Conservation (phyloP, 2,797 vertebrate genomes). For the Forpus xanthops region DNA sequence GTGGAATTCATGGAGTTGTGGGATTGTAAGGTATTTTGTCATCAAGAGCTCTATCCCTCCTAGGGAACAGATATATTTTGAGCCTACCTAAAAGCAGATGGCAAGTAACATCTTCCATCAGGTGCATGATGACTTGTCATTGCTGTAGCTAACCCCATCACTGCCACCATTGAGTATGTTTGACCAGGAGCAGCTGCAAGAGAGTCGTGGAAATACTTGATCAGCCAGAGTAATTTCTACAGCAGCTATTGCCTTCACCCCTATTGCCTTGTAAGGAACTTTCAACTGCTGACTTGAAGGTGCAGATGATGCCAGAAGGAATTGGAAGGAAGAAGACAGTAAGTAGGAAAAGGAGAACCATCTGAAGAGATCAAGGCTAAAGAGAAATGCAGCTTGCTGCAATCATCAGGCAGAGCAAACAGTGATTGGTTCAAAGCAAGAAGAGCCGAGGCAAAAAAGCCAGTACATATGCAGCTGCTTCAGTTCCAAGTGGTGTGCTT, state of each 20-base stretch:
- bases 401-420: neutral
- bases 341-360: neutral
- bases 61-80: neutral
- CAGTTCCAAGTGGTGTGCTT: conserved; percentile 18
- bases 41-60: neutral
- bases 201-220: neutral
- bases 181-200: neutral
- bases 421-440: neutral
- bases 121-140: neutral
- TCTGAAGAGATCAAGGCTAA: neutral
- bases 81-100: neutral
- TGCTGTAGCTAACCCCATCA: neutral
- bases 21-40: neutral
- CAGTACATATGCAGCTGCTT: neutral
- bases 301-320: neutral
- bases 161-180: neutral
- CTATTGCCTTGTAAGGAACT: neutral
- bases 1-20: neutral
- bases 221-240: neutral
- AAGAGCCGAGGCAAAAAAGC: neutral
- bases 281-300: neutral
- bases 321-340: neutral
- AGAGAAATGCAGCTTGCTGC: neutral
- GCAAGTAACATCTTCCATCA: neutral
- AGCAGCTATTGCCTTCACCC: neutral